Evolutionary conservation across 2,888 invertebrate species (phyloP).

Genomic region (Zygothrica quintamaculata): DNA sequence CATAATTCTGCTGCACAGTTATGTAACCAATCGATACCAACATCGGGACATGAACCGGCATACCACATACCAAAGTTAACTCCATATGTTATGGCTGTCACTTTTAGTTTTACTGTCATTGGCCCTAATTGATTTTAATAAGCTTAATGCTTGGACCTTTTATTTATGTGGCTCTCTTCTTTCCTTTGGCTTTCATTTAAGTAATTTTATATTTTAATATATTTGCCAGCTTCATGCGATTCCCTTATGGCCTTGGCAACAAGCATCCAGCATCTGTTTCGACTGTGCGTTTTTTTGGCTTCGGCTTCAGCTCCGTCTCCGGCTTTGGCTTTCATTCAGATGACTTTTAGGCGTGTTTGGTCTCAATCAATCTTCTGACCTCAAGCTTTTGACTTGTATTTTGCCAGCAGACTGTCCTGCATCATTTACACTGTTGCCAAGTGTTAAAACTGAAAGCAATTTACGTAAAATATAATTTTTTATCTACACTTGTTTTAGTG

Average conservation of each 20-base stretch:
- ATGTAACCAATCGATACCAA: constrained; percentile 32
- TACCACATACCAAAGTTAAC: not conserved
- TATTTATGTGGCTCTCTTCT: constrained; percentile 10
- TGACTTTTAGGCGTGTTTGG: constrained; percentile 34
- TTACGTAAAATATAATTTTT: constrained; percentile 52
- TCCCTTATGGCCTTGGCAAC: constrained; percentile 44
- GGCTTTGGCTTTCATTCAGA: constrained; percentile 31
- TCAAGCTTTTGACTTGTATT: constrained; percentile 33
- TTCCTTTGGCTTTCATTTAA: constrained; percentile 27
- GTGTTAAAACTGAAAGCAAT: constrained; percentile 63
- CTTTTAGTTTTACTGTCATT: constrained; percentile 46
- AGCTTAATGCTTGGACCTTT: constrained; percentile 9
- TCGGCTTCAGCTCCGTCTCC: constrained; percentile 19
- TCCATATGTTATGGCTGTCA: constrained; percentile 44
- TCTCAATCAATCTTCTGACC: constrained; percentile 65
- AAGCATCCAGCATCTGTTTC: not conserved
- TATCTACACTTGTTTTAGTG: constrained; percentile 17
- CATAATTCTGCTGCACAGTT: constrained; percentile 51
- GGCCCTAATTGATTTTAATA: constrained; percentile 55
- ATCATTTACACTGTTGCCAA: constrained; percentile 19
- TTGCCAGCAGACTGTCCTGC: constrained; percentile 26
- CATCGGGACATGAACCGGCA: constrained; percentile 5
- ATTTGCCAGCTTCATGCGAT: constrained; percentile 22
- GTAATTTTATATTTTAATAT: constrained; percentile 24
- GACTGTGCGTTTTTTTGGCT: too few relatives aligned